Base-by-base conservation (phyloP, 1,140 invertebrate species). In the Macrostomum lignano region DNA sequence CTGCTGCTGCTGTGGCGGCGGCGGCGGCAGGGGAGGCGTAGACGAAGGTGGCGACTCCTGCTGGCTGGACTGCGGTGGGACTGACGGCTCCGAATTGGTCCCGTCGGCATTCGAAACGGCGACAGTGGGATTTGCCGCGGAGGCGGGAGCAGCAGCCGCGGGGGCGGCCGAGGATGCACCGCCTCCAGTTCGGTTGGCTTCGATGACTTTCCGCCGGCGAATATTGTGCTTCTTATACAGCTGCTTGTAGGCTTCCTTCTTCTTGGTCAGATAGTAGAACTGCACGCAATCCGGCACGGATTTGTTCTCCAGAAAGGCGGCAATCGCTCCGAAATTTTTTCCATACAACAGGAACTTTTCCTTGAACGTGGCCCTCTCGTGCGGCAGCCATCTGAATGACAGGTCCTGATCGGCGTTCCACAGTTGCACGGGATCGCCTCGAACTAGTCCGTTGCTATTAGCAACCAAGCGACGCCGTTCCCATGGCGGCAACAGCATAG, bases 201-300 rank as follows among this genome's bases (percentile, higher is more conserved):
- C n/a, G n/a, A n/a, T n/a, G n/a, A n/a, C n/a, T n/a, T n/a, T 25
- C 15, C 42, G 41, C 31, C 47, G 41, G 33, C 44, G 47, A 33
- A 46, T 44, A 25, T 49, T 47, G 33, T 74, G 75, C 57, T 84
- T 84, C 38, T 79, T 65, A 38, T 93, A 53, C 37, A 91, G 53
- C 55, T 82, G 74, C 59, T 91, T 88, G 54, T 84, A 86, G 60
- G 88, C 88, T 60, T 86, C 79, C 39, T 72, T 73, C 61, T 93
- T 91, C 52, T 91, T 94, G 44, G 75, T 84, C 46, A 82, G 65
- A 65, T 94, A 94, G 65, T 94, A 94, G 60, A 82, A 79, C 55
- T 77, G 73, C 35, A 86, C 74, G 60, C 78, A 86, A 50, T 88
- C 78, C 13, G 71, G 63, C 10, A 84, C 76, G 42, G 66, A 77